These are phyloP conservation scores for Rhea americana DNA, from an alignment of 2,113 vertebrate genomes.

Conservation along the genomic window DNA sequence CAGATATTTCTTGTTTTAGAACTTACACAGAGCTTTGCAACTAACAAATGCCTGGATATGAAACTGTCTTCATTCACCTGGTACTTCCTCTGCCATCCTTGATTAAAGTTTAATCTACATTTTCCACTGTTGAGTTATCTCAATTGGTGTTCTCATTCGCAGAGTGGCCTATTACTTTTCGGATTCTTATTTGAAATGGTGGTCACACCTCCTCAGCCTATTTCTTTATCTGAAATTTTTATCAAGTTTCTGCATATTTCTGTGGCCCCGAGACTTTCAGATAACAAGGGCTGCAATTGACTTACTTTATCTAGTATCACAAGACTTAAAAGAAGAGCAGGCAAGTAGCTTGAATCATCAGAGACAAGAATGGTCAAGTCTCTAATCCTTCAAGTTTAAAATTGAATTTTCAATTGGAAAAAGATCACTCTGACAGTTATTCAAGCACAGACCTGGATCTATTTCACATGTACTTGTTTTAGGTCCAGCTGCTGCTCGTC, in stretches of 20 bases:
- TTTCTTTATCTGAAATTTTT: neutral
- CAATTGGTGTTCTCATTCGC: neutral
- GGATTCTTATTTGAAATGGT: neutral
- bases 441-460: neutral
- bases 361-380: neutral
- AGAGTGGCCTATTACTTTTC: neutral
- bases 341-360: rapidly evolving
- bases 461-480: neutral
- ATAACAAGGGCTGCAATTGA: neutral
- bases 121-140: conserved; percentile 33
- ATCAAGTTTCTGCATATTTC: neutral
- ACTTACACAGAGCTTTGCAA: conserved; percentile 1
- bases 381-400: neutral
- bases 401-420: neutral
- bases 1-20: conserved; percentile 36
- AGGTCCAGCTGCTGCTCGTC: neutral
- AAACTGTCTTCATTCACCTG: conserved; percentile 31
- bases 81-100: neutral
- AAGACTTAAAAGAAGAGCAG: neutral
- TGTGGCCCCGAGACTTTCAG: neutral
- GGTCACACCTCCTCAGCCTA: neutral
- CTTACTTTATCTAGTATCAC: neutral
- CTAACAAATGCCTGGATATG: neutral
- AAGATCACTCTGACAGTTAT: neutral
- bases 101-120: conserved; percentile 28